Base-by-base conservation (phyloP, 2,113 vertebrate genomes). In the Mellivora capensis region DNA sequence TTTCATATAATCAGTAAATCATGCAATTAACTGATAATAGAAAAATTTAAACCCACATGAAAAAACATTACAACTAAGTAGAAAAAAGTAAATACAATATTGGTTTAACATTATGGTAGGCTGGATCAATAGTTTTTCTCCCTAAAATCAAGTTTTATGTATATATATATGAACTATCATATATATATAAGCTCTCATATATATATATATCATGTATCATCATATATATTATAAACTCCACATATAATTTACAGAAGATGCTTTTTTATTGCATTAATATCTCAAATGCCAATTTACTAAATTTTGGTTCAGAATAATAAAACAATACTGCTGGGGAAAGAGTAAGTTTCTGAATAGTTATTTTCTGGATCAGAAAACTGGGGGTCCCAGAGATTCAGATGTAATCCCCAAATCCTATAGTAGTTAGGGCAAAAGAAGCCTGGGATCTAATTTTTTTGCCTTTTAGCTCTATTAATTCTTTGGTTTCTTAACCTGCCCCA, bases 301-400 rank as follows among this genome's bases (percentile, higher is more conserved):
- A 93, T 72, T 95, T 86, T 80, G 80, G 20, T 72, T 96, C 86
- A 83, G 7, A 82, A 90, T 71, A 76, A 76, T 39, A 64, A 84
- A 57, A 62, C 72, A 81, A 69, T 61, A 90, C 4, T 49, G 49
- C 25, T 34, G 31, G 27, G 34, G 42, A 74, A 91, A 76, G 44
- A 90, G 54, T 18, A 64, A 37, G 6, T 59, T 74, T 87, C 20
- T 80, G 9, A 74, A 52, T 64, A 82, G 13, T 67, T 37, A 37
- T 90, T 95, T 67, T 77, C 25, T 86, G 14, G 49, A 79, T 79
- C 86, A 67, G 34, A 71, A 81, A 93, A 76, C 4, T 42, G 44
- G 34, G 15, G 37, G 11, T 44, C 39, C 59, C 18, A 62, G 77
- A 92, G 31, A 82, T 82, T 49, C 49, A 87, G 27, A 89, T n/a